Conservation (phyloP, 2,797 vertebrate genomes). For the Merluccius polli region DNA sequence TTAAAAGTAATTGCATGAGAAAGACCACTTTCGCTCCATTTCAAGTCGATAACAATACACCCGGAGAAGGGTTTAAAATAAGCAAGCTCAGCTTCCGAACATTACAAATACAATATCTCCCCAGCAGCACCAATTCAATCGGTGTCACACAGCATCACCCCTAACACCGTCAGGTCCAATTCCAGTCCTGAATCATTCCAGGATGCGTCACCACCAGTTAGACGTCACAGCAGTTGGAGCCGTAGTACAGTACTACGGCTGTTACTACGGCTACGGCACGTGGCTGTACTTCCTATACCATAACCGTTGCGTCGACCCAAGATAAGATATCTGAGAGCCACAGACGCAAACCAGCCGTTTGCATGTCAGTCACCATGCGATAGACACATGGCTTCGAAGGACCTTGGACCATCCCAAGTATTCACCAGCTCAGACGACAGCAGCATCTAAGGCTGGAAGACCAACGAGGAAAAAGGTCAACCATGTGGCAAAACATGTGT, state of each 20-base stretch:
- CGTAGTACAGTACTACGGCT: too few species aligned
- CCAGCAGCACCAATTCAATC: background rate
- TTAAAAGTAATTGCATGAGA: background rate
- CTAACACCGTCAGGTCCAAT: background rate
- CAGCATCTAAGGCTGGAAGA: too few species aligned
- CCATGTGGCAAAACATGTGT: too few species aligned
- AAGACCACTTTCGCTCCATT: background rate
- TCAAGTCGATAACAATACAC: background rate
- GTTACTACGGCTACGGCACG: too few species aligned
- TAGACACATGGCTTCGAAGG: background rate
- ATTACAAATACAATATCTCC: conserved; percentile 5
- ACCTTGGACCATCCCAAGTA: background rate
- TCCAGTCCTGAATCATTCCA: conserved; percentile 7
- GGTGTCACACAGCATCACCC: background rate
- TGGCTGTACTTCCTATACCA: background rate
- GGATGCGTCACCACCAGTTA: conserved; percentile 9
- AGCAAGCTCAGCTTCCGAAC: conserved; percentile 8
- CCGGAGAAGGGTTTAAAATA: background rate
- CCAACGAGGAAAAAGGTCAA: too few species aligned
- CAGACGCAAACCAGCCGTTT: background rate
- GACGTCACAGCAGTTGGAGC: conserved; percentile 11
- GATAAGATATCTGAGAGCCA: background rate
- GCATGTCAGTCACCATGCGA: background rate
- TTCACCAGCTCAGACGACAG: background rate
- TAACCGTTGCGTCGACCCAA: too few species aligned